phyloP scores from a whole-genome alignment of 2,113 vertebrate species.

The Acrocephalus arundinaceus region DNA sequence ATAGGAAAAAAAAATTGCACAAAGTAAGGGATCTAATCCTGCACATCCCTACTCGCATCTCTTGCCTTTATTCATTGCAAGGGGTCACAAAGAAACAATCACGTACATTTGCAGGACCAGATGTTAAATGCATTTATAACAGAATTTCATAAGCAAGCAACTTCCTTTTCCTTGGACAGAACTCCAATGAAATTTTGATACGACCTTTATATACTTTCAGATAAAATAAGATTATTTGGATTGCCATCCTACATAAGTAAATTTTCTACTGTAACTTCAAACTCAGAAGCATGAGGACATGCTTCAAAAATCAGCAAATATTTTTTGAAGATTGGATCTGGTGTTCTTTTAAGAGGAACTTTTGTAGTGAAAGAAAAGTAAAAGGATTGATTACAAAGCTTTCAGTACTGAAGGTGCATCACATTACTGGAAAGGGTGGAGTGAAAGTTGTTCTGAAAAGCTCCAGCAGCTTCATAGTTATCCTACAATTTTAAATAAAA shows the following conservation, averaged over 20 bases:
- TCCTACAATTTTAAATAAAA: neutral
- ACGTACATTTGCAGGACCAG: neutral
- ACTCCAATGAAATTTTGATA: slow-evolving; percentile 31
- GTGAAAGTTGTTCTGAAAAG: neutral
- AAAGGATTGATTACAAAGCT: neutral
- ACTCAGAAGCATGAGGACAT: neutral
- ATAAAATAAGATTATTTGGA: slow-evolving; percentile 39
- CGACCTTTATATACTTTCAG: slow-evolving; percentile 5
- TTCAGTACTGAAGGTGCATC: neutral
- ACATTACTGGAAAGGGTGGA: neutral
- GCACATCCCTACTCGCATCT: neutral
- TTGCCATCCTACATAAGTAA: neutral
- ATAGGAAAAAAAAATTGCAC: neutral
- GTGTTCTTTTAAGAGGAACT: neutral
- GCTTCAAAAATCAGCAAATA: neutral
- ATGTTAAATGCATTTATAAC: slow-evolving; percentile 26
- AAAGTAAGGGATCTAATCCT: neutral
- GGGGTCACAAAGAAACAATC: neutral
- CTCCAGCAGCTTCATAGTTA: neutral
- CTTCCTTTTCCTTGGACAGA: slow-evolving; percentile 2
- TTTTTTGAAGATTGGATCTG: neutral
- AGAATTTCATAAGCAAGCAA: slow-evolving; percentile 31
- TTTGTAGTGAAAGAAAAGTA: neutral
- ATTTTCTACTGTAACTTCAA: neutral
- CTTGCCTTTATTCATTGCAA: neutral